A percentile compares a stretch with the other conserved stretches of the same genome.
Evolutionary conservation across 2,113 vertebrate genomes (phyloP).

Genomic region (Strix aluco): DNA sequence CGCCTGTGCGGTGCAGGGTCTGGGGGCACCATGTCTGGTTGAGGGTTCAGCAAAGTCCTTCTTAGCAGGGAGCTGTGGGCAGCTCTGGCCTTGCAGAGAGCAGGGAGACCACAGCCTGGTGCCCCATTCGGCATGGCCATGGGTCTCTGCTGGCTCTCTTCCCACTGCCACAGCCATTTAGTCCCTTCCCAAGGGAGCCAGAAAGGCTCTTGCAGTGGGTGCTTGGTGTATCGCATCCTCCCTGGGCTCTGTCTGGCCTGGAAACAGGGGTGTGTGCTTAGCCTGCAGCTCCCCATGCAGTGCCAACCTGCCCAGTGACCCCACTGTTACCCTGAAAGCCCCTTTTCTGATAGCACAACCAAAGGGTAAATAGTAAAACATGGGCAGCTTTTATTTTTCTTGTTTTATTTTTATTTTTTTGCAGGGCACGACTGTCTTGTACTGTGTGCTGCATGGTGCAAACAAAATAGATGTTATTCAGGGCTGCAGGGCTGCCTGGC

Average conservation of each 20-base stretch:
- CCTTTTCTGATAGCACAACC: neutral
- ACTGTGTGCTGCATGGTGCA: accelerated
- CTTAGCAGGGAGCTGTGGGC: neutral
- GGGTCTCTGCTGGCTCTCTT: neutral
- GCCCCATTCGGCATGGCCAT: accelerated
- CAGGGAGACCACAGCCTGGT: neutral
- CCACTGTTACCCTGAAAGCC: neutral
- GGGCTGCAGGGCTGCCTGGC: neutral
- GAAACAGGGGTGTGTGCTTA: neutral
- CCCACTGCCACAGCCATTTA: neutral
- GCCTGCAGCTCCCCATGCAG: neutral
- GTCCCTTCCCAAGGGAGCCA: neutral
- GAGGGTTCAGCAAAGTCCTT: neutral
- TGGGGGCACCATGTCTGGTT: accelerated
- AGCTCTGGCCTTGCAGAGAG: neutral
- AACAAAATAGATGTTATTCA: neutral
- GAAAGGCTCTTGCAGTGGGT: neutral
- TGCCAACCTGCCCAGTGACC: neutral
- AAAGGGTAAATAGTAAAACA: neutral
- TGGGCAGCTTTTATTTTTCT: accelerated
- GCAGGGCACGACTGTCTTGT: accelerated
- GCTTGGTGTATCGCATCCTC: neutral
- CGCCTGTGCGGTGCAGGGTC: accelerated
- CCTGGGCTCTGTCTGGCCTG: neutral
- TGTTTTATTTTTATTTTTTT: neutral